Base-by-base conservation (phyloP, 2,888 invertebrate genomes). In the Morpho deidamia region DNA sequence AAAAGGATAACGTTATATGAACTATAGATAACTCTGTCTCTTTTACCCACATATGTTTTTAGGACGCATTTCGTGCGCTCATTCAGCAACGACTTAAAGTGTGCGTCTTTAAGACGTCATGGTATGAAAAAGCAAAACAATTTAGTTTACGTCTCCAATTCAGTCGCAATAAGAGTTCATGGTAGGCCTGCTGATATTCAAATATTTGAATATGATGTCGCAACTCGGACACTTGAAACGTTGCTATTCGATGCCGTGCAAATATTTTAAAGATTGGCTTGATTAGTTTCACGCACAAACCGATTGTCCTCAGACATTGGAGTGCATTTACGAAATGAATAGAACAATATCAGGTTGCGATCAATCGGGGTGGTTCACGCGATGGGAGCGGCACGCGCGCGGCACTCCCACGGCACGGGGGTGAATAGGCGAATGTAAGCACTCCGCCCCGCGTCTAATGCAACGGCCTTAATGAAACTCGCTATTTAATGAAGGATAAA, bases 361-460 rank as follows among this genome's bases (percentile, higher is more conserved):
- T 77, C 80, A 78, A 78, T 71, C 76, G 67, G 80, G 76, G 77
- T 70, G 72, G 71, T 73, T 77, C 83, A 81, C 82, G 83, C 85
- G 83, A 85, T 89, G 90, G 86, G 87, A 90, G 84, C 81, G 83
- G 81, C 88, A 86, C 89, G 88, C 86, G 87, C 72, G 59, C 72
- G 82, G 79, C 86, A 87, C 88, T 88, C 90, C 89, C 90, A 90
- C 90, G 86, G 58, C 83, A 82, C 84, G 64, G 74, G 76, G 69
- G 67, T 49, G 62, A 69, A 68, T 56, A 59, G 69, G 67, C 42
- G 62, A 69, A 68, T 56, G 61, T 57, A 58, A 58, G 59, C 65
- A 57, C 66, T 58, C 66, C 64, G 65, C 70, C 72, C 72, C 66
- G 66, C 55, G 55, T 62, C 72, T 68, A 76, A 75, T 73, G 67